Conservation (phyloP, 2,797 vertebrate genomes). For the Kryptolebias ocellatus region DNA sequence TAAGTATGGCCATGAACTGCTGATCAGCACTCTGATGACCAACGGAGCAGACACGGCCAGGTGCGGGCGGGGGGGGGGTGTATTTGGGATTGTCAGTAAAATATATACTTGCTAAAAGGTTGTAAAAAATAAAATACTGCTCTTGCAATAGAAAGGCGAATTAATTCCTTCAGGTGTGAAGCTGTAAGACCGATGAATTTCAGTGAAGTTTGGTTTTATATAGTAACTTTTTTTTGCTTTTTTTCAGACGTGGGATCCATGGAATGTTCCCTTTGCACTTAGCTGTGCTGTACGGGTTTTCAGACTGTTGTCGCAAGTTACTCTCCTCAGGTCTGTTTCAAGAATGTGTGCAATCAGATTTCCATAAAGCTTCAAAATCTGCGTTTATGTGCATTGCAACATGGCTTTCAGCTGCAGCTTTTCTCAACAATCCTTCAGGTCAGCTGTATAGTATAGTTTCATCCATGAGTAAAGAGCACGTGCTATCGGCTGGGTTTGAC, state of each 20-base stretch:
- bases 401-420: not conserved
- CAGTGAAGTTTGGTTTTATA: not conserved
- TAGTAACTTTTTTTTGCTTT: not conserved
- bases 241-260: conserved; percentile 89
- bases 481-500: conserved; percentile 96
- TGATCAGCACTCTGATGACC: conserved; percentile 97
- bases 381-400: not conserved
- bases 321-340: conserved; percentile 92
- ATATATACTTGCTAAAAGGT: not conserved
- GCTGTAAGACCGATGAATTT: not conserved
- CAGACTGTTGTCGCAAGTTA: conserved; percentile 99
- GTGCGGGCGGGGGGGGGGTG: conserved; percentile 76
- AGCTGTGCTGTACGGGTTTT: conserved; percentile 97
- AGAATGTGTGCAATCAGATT: not conserved
- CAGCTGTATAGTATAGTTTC: conserved; percentile 99
- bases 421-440: conserved; percentile 76
- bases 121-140: not conserved
- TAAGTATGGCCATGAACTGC: conserved; percentile 97
- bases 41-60: conserved; percentile 97
- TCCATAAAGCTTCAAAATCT: not conserved
- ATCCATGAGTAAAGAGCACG: conserved; percentile 97
- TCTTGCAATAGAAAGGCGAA: not conserved
- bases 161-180: not conserved
- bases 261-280: conserved; percentile 98
- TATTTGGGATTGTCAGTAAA: conserved; percentile 4